Conservation (phyloP, 2,113 vertebrate species). For the Coptodon bakossiorum region DNA sequence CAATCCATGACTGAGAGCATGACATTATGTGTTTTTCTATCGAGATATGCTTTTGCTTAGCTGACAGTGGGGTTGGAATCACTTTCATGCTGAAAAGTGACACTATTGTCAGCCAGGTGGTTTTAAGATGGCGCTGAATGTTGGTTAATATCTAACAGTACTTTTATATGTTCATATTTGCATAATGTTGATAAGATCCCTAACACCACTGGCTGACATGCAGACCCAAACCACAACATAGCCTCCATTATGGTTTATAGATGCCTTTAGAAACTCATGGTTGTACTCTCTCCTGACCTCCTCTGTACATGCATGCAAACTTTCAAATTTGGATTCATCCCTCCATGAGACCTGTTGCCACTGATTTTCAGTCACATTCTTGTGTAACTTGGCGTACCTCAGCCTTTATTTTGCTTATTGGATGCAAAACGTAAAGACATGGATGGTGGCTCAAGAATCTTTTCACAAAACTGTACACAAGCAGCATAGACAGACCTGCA, state of each 20-base stretch:
- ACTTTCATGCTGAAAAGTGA: background rate
- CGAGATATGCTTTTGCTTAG: background rate
- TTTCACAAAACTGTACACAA: background rate
- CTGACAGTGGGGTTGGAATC: background rate
- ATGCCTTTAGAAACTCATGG: background rate
- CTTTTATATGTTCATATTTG: background rate
- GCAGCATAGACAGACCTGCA: background rate
- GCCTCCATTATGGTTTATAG: background rate
- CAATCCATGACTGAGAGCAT: background rate
- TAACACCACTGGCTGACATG: background rate
- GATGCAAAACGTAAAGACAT: background rate
- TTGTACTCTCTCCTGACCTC: background rate
- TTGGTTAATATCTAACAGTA: background rate
- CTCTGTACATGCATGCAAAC: background rate
- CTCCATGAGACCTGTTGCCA: background rate
- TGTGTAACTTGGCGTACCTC: background rate
- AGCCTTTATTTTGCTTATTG: background rate
- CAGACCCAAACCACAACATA: background rate
- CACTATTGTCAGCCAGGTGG: background rate
- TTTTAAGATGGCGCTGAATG: background rate
- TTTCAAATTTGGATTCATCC: background rate
- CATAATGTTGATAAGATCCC: background rate
- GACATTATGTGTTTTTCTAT: background rate
- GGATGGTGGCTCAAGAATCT: background rate
- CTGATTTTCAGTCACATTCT: background rate